Base-by-base conservation (phyloP, 2,888 invertebrate species). In the Aricia artaxerxes region DNA sequence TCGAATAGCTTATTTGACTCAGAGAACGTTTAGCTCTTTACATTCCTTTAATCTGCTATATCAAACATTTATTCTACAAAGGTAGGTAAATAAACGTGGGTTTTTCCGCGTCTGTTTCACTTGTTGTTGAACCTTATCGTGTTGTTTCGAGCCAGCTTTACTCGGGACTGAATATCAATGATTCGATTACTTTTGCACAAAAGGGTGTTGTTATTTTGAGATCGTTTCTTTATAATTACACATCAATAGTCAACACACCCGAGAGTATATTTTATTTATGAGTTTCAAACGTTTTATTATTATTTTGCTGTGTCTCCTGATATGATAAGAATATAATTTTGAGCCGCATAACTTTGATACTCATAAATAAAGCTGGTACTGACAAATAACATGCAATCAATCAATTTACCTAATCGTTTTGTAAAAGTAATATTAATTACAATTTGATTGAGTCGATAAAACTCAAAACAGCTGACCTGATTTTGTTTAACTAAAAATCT, bases 1-100 rank as follows among this genome's bases (percentile, higher is more conserved):
- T 76, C 76, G 31, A 57, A 76, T 76, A 76, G 76, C 76, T 53
- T 76, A 76, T 76, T 76, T 76, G 35, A 16, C 53, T 57, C 76
- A 13, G 57, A 53, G 53, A 31, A 53, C 57, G 76, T 76, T 53
- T 76, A 76, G 53, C 76, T 57, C 4, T 53, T 76, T 76, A 57
- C 49, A 57, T 76, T 57, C 75, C 35, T 76, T 76, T 76, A 76
- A 76, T 76, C 76, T 76, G 24, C 31, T 76, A 7, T 57, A 57
- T 57, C 53, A 53, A 76, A 76, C 76, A 76, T 57, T 76, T 76
- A 49, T 53, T 53, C 57, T 3, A 53, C 13, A 53, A 57, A 73
- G 31, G 40, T 16, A 16, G 53, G n/a, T 57, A 57, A 53, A 57
- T 57, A 76, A 57, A 76, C 53, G 49, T 24, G 64, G 64, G 64